Evolutionary conservation across 1,140 invertebrate genomes (phyloP), one percentile per base, ranked within the genome.

Genomic region (Belonocnema kinseyi): DNA sequence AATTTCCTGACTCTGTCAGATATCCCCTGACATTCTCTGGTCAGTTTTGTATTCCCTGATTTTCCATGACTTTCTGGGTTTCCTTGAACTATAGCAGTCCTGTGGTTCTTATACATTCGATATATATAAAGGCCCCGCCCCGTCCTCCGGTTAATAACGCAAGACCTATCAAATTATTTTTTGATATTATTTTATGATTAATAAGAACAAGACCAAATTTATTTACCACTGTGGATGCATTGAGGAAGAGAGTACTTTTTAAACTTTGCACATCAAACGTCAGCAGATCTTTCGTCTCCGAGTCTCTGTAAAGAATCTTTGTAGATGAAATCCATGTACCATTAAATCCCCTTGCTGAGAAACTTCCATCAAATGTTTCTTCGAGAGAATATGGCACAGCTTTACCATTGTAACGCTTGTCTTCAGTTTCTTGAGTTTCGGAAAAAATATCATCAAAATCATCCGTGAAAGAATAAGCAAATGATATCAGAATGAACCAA

Each of bases 291-390:
- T 79, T 77, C 3, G 77, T 71, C 1, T 77, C 21, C 50, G 40
- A 14, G 56, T 87, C 70, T 16, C 77, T 72, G 70, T 83, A 85
- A 74, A 87, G 76, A 82, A 91, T 86, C 74, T 86, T 86, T 11
- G 81, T 86, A 14, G 82, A 74, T 13, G 90, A 87, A 78, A 85
- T 85, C 90, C 90, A 91, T 46, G 85, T 87, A 40, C 87, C 90
- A 52, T 90, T 90, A 82, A 91, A 90, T n/a, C 75, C 26, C 66
- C 76, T 70, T 58, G 77, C 78, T 14, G 6, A 79, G 78, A 81
- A 86, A 83, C 74, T 52, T 73, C 81, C 84, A 12, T 71, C 76
- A 74, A 85, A 84, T 21, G 85, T 82, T 66, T 87, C 86, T 71
- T 88, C 85, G 26, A 88, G 81, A 26, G 80, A 77, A 82, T 85